phyloP scores from a whole-genome alignment of 1,140 invertebrate genomes.

The Chlorops oryzae region DNA sequence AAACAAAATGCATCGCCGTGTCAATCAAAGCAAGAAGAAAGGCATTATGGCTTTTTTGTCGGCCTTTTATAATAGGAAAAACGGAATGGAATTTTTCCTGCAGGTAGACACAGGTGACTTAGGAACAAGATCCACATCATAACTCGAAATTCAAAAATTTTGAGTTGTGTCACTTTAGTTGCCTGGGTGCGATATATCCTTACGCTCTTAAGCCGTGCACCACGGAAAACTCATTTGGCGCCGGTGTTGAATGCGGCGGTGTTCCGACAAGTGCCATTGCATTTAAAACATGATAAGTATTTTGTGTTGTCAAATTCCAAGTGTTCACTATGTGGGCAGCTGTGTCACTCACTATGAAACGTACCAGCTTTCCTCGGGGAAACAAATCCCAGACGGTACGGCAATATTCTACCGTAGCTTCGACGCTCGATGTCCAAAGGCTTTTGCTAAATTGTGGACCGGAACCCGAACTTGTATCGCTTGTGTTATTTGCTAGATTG shows the following conservation, averaged over 20 bases:
- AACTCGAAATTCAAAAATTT: too few species aligned
- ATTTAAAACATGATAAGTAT: conserved; percentile 73
- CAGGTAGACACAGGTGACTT: too few species aligned
- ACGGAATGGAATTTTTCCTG: too few species aligned
- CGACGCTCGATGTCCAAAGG: conserved; percentile 90
- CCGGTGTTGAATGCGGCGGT: conserved; percentile 50
- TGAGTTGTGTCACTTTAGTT: too few species aligned
- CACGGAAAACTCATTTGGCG: conserved; percentile 62
- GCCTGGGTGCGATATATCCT: too few species aligned
- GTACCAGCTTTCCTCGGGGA: conserved; percentile 77
- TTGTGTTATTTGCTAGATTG: too few species aligned
- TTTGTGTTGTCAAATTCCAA: conserved; percentile 75
- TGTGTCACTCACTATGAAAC: conserved; percentile 78
- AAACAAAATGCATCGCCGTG: too few species aligned
- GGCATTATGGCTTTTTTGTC: too few species aligned
- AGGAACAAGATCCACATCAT: too few species aligned
- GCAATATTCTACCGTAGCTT: conserved; percentile 91
- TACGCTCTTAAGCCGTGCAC: conserved; percentile 77
- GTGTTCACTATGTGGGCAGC: conserved; percentile 73
- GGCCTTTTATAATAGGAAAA: too few species aligned
- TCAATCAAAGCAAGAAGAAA: too few species aligned
- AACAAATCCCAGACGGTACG: conserved; percentile 95
- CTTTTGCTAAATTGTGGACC: conserved; percentile 59
- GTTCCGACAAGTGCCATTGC: conserved; percentile 66
- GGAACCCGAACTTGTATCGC: too few species aligned